Percentiles rank a stretch among this genome's conserved stretches.
phyloP scores from a whole-genome alignment of 2,888 invertebrate species.

The Himalopsyche kuldschensis region DNA sequence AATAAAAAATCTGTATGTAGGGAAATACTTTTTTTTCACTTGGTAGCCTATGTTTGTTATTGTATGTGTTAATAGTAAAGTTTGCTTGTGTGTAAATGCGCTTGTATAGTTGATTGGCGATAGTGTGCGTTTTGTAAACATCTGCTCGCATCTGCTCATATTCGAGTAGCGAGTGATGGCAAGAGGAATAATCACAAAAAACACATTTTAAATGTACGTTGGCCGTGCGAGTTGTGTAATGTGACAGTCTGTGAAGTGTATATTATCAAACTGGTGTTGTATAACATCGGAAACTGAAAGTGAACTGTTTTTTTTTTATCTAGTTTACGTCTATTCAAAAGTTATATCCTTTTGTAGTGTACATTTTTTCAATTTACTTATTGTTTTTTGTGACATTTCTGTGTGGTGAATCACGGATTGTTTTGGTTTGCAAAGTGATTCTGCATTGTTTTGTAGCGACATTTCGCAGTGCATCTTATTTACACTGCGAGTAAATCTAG shows the following conservation, averaged over 20 bases:
- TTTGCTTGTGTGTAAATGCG: background rate
- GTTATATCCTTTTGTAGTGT: conserved; percentile 9
- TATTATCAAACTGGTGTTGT: conserved; percentile 2
- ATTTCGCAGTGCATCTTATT: background rate
- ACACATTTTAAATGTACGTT: conserved; percentile 15
- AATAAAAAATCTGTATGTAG: background rate
- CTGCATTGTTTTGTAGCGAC: background rate
- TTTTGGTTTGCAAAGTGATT: conserved; percentile 4
- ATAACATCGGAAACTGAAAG: conserved; percentile 26
- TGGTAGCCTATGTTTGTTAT: background rate
- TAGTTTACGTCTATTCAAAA: background rate
- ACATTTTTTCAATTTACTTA: conserved; percentile 12
- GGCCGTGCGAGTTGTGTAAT: conserved; percentile 1
- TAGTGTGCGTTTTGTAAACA: conserved; percentile 2
- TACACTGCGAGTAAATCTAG: background rate
- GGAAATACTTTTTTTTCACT: background rate
- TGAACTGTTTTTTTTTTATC: conserved; percentile 8
- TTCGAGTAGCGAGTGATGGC: background rate
- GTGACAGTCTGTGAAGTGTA: background rate
- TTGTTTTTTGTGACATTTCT: conserved; percentile 11
- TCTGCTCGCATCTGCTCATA: background rate
- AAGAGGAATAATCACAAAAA: background rate
- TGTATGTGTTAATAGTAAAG: background rate
- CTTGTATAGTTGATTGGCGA: background rate
- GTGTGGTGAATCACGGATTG: background rate